These are phyloP conservation scores for Campylorhamphus procurvoides DNA, from an alignment of 2,113 vertebrate species.

Conservation along the genomic window DNA sequence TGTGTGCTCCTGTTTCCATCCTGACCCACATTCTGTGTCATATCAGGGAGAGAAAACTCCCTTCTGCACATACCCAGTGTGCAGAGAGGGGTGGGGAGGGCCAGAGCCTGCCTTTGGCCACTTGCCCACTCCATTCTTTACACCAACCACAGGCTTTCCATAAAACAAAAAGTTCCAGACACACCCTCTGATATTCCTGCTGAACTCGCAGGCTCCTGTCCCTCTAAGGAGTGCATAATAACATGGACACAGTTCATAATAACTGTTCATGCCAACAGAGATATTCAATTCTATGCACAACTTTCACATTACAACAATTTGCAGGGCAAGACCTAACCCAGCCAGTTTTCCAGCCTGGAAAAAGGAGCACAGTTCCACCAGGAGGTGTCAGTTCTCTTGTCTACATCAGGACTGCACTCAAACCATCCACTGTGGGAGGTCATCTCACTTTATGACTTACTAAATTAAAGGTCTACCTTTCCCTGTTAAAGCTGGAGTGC, in stretches of 20 bases:
- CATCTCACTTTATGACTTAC: background rate
- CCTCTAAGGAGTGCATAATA: background rate
- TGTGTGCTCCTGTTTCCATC: rapidly evolving
- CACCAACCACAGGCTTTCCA: rapidly evolving
- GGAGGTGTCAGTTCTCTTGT: background rate
- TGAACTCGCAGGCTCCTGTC: background rate
- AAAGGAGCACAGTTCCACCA: background rate
- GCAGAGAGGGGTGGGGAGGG: background rate
- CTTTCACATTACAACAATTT: background rate
- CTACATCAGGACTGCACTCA: background rate
- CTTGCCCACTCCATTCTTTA: background rate
- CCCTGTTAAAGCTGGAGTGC: background rate
- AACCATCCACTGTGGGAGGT: rapidly evolving
- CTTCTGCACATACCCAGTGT: rapidly evolving
- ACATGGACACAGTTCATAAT: rapidly evolving
- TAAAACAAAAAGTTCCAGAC: background rate
- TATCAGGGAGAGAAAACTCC: background rate
- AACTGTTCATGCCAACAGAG: background rate
- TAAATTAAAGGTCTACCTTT: background rate
- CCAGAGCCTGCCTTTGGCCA: background rate
- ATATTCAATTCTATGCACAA: background rate
- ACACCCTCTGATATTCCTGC: no score
- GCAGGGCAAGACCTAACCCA: background rate
- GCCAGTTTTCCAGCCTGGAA: background rate
- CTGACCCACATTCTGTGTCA: background rate